Evolutionary conservation across 64 coral and sea anemone genomes (phyloP), one percentile per base, ranked within the genome.

Genomic region (Actinia equina): DNA sequence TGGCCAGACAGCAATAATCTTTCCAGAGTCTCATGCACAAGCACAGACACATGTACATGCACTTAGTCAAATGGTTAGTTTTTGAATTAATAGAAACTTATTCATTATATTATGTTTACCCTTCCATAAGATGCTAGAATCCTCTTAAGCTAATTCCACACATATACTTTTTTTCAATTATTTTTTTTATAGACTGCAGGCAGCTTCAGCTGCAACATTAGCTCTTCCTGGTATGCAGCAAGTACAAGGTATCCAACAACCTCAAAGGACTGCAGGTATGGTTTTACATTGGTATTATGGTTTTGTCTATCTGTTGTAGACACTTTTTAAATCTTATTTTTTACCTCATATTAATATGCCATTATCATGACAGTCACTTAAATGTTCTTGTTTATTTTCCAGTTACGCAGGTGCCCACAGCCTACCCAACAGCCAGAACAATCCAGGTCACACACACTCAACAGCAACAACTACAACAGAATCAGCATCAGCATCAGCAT

Each of bases 181-280:
- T 7, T 17, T 52, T 53, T 53, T 87, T 17, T 54, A 1, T 51
- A 96, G 94, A 93, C 94, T 49, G 77, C 94, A n/a, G 52, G 94
- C 94, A 17, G 94, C 94, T 18, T 86, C 94, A 71, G 94, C 94
- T 59, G 94, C 91, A 54, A 96, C 94, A n/a, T 93, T 96, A 91
- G 94, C 94, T 27, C 89, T 96, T 85, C 94, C 94, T 85, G 94
- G 88, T 80, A 96, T 92, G 86, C 91, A 92, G 19, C 91, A 88
- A 92, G 91, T 92, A 57, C 90, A 74, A 11, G 91, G 85, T 88
- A 96, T 92, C 86, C 91, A 92, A 61, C 91, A 84, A 92, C 80
- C 87, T 77, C 78, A 81, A 81, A 18, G 78, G 14, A 17, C 44
- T 49, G 22, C 78, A 81, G 78, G 78, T 81, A 81, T 25, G 22